A percentile compares a stretch with the other conserved stretches of the same genome.
phyloP scores from a whole-genome alignment of 1,140 invertebrate genomes.

The Trichonephila clavipes region DNA sequence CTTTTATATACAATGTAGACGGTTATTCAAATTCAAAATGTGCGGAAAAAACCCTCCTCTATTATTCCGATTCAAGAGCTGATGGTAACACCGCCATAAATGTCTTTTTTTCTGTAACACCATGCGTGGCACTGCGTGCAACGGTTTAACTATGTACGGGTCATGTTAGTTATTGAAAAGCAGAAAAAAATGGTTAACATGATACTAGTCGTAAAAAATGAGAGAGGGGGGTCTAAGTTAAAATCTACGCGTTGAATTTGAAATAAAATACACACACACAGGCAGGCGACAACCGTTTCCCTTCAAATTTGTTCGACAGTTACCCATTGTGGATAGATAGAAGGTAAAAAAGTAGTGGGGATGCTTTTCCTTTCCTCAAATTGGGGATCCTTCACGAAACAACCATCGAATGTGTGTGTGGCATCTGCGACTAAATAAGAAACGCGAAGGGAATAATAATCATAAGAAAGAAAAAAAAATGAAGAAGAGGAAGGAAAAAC shows the following conservation, averaged over 20 bases:
- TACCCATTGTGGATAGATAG: conserved; percentile 37
- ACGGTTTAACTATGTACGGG: background rate
- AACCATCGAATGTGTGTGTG: conserved; percentile 30
- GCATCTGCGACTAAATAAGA: conserved; percentile 68
- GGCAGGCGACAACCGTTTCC: conserved; percentile 56
- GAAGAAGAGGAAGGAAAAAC: conserved; percentile 55
- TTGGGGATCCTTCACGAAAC: conserved; percentile 30
- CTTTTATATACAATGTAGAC: background rate
- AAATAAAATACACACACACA: background rate
- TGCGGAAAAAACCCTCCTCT: background rate
- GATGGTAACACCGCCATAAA: conserved; percentile 10
- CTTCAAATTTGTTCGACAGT: conserved; percentile 62
- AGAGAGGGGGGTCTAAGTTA: background rate
- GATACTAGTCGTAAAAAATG: background rate
- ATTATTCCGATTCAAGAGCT: background rate
- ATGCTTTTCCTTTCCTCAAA: background rate
- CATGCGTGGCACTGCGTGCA: conserved; percentile 7
- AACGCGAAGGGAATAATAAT: conserved; percentile 53
- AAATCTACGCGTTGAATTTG: background rate
- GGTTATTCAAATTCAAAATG: background rate
- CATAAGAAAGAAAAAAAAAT: background rate
- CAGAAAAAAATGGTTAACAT: background rate
- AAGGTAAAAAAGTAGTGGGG: background rate
- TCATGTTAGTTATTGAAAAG: conserved; percentile 36
- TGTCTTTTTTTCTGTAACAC: background rate